phyloP scores from a whole-genome alignment of 2,797 vertebrate species.

The Cichlasoma orientale region DNA sequence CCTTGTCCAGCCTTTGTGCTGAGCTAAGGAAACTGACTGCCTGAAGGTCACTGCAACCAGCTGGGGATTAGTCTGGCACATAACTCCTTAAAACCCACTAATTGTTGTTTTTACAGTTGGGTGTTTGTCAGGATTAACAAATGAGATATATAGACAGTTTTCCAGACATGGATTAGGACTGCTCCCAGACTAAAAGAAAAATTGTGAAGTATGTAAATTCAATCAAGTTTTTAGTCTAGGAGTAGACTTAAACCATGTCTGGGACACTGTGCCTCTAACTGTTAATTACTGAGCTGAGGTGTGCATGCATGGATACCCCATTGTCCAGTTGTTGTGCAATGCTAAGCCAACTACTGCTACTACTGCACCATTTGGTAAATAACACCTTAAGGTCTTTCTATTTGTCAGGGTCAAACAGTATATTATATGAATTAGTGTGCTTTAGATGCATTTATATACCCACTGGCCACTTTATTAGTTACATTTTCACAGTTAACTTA shows the following conservation, averaged over 20 bases:
- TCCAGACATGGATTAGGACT: background rate
- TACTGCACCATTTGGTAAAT: background rate
- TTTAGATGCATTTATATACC: background rate
- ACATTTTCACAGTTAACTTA: background rate
- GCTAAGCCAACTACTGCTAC: background rate
- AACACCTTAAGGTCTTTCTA: background rate
- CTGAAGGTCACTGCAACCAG: background rate
- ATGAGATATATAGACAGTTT: background rate
- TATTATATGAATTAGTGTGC: background rate
- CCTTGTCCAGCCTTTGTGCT: background rate
- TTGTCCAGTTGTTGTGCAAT: background rate
- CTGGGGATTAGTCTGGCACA: background rate
- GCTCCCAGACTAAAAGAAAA: background rate
- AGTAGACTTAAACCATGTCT: background rate
- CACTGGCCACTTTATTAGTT: background rate
- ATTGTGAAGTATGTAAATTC: background rate
- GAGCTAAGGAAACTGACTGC: background rate
- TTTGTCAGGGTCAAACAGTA: too few relatives aligned
- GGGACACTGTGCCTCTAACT: background rate
- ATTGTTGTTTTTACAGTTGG: background rate
- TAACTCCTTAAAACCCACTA: conserved; percentile 5
- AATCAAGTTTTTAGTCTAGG: background rate
- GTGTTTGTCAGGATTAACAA: background rate
- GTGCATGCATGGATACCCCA: background rate
- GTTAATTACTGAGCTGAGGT: background rate